A percentile compares a stretch with the other conserved stretches of the same genome.
Evolutionary conservation across 2,113 vertebrate species (phyloP).

Genomic region (Chauna torquata): DNA sequence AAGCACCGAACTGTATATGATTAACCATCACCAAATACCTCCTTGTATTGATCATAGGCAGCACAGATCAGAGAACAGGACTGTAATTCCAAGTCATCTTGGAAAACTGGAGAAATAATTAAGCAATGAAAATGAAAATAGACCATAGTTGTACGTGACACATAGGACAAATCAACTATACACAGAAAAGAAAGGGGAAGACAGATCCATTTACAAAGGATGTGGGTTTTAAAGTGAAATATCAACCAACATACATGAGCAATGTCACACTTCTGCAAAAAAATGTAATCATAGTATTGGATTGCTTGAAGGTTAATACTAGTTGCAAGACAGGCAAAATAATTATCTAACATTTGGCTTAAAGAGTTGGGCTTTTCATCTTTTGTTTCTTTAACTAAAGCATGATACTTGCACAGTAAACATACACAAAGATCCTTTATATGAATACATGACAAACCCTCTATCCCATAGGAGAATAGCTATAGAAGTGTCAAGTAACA

Average conservation of each 20-base stretch:
- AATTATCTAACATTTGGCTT: background rate
- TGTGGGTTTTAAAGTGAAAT: background rate
- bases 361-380: background rate
- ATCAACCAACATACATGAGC: background rate
- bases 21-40: background rate
- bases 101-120: background rate
- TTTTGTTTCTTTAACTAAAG: background rate
- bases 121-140: background rate
- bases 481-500: background rate
- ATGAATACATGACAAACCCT: background rate
- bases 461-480: background rate
- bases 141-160: background rate
- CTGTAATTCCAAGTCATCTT: background rate
- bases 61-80: background rate
- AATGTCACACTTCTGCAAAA: background rate
- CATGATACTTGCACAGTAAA: background rate
- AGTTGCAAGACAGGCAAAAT: background rate
- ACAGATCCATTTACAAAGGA: background rate
- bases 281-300: background rate
- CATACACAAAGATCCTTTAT: background rate
- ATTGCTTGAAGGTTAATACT: background rate
- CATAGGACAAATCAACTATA: background rate
- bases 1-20: background rate
- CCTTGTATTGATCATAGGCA: background rate
- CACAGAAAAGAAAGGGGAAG: background rate